Percentiles rank a stretch among this genome's conserved stretches.
These are phyloP conservation scores for Epinotia ramella DNA, from an alignment of 2,888 invertebrate genomes.

Conservation along the genomic window DNA sequence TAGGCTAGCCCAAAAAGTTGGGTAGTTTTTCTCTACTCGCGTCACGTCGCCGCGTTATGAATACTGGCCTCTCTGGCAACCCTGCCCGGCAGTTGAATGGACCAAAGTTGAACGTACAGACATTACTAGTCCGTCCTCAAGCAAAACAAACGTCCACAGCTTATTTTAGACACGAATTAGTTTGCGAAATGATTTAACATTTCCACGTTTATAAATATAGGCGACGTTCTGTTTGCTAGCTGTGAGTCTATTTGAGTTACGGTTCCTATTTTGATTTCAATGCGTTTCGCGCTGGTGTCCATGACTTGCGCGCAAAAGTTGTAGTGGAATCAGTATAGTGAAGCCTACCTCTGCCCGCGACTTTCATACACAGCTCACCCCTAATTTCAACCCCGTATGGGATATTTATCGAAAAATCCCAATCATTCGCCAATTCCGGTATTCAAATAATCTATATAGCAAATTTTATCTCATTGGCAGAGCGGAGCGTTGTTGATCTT, in stretches of 20 bases:
- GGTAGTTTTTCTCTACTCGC: too few relatives aligned
- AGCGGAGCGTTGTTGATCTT: too few relatives aligned
- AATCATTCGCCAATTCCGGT: neutral
- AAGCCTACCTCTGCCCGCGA: neutral
- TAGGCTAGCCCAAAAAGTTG: too few relatives aligned
- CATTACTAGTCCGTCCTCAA: neutral
- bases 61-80: neutral
- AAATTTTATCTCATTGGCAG: too few relatives aligned
- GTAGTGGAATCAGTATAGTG: neutral
- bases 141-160: conserved; percentile 5
- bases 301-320: neutral
- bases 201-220: conserved; percentile 21
- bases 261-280: neutral
- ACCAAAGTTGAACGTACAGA: conserved; percentile 1
- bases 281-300: neutral
- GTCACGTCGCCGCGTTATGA: too few relatives aligned
- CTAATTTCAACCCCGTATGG: too few relatives aligned
- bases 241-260: neutral
- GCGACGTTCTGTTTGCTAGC: neutral
- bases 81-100: neutral
- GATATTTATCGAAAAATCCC: neutral
- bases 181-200: conserved; percentile 34
- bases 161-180: conserved; percentile 23
- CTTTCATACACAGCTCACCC: neutral
- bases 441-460: neutral